These are phyloP conservation scores for Antitype chi DNA, from an alignment of 2,888 invertebrate genomes.

Conservation along the genomic window DNA sequence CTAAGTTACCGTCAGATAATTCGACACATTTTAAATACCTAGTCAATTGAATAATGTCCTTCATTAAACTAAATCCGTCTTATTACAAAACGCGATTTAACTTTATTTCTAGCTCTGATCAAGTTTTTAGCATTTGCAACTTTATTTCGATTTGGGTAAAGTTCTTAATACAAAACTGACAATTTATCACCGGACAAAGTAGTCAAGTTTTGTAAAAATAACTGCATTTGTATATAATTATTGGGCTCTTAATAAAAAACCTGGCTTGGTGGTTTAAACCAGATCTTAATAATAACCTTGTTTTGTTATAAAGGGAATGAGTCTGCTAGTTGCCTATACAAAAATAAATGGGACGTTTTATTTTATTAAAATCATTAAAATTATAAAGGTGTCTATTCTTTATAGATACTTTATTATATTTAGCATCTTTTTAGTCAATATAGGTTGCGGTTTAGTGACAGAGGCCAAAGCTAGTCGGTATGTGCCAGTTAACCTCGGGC, in stretches of 20 bases:
- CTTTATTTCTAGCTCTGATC: no score
- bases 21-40: neutral
- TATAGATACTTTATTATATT: neutral
- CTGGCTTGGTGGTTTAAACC: no score
- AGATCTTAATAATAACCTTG: no score
- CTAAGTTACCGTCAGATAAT: neutral
- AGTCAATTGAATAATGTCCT: neutral
- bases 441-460: neutral
- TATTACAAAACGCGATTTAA: no score
- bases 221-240: no score
- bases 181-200: no score
- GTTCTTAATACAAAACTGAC: no score
- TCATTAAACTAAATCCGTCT: neutral
- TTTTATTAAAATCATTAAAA: neutral
- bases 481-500: constrained; percentile 4
- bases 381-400: neutral
- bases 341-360: neutral
- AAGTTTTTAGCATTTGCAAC: no score
- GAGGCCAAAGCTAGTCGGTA: constrained; percentile 4
- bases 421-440: constrained; percentile 1
- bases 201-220: no score
- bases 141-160: no score
- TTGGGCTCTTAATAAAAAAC: no score
- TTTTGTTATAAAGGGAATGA: neutral
- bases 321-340: neutral